Percentiles rank a stretch among this genome's conserved stretches.
Conservation (phyloP, 2,888 invertebrate species). For the Hybos culiciformis region DNA sequence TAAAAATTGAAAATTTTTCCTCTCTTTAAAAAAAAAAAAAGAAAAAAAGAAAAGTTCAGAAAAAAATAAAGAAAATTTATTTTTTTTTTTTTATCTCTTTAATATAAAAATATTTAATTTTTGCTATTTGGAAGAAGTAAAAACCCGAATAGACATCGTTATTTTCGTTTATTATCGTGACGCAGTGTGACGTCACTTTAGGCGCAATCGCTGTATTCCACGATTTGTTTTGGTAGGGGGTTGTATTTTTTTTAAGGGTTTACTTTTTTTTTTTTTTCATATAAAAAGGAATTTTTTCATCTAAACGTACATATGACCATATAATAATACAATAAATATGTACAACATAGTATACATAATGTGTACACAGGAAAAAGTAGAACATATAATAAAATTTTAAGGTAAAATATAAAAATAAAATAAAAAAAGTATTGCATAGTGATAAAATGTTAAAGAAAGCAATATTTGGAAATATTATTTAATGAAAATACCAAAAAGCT, state of each 20-base stretch:
- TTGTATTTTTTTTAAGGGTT: neutral
- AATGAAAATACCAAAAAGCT: too few species aligned
- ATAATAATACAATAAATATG: neutral
- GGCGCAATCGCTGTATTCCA: conserved; percentile 16
- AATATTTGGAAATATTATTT: too few species aligned
- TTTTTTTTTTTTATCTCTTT: neutral
- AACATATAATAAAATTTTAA: too few species aligned
- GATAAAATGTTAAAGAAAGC: too few species aligned
- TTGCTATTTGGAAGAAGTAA: neutral
- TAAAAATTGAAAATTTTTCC: neutral
- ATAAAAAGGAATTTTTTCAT: neutral
- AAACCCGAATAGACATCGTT: conserved; percentile 8
- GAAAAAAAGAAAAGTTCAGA: neutral
- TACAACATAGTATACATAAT: too few species aligned
- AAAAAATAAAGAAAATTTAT: neutral
- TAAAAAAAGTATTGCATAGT: too few species aligned
- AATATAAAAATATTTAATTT: neutral
- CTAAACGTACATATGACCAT: neutral
- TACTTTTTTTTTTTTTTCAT: neutral
- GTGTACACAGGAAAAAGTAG: too few species aligned
- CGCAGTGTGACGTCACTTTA: conserved; percentile 25
- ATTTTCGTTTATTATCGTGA: conserved; percentile 15
- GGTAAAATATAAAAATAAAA: too few species aligned
- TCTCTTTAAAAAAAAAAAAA: neutral
- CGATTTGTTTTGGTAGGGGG: neutral